Evolutionary conservation across 2,888 invertebrate genomes (phyloP).

Genomic region (Zele albiditarsus): DNA sequence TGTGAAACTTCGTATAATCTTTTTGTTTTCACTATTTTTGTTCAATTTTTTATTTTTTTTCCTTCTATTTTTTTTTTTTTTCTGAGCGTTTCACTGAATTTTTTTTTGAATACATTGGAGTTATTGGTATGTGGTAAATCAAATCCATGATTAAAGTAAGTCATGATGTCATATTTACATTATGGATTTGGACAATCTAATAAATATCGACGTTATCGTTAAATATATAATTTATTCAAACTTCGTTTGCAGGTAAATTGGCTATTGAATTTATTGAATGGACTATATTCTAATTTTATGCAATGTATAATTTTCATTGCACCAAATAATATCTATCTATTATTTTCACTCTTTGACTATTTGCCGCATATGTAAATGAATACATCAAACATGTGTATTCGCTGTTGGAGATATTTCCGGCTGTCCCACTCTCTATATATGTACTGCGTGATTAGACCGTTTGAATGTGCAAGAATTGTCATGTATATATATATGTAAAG

Average conservation of each 20-base stretch:
- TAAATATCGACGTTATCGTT: conserved; percentile 22
- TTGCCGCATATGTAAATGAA: conserved; percentile 12
- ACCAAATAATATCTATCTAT: not conserved
- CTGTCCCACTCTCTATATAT: conserved; percentile 1
- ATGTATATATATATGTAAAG: not conserved
- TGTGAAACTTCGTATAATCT: not conserved
- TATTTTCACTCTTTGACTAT: not conserved
- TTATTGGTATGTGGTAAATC: not conserved
- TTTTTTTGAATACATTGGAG: not conserved
- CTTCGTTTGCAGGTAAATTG: not conserved
- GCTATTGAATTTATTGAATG: not conserved
- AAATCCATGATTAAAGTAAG: conserved; percentile 4
- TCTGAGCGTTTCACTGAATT: too few relatives aligned
- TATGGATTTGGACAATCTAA: conserved; percentile 36
- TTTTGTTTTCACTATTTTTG: not conserved
- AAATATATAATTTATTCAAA: not conserved
- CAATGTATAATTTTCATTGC: not conserved
- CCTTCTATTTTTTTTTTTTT: not conserved
- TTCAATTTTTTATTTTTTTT: conserved; percentile 1
- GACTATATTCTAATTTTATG: not conserved
- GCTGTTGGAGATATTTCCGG: conserved; percentile 29
- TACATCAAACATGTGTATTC: conserved; percentile 28
- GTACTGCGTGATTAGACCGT: conserved; percentile 19
- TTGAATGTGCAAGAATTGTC: conserved; percentile 1
- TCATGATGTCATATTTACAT: conserved; percentile 20